phyloP scores from a whole-genome alignment of 2,888 invertebrate genomes.

The Clitarchus hookeri region DNA sequence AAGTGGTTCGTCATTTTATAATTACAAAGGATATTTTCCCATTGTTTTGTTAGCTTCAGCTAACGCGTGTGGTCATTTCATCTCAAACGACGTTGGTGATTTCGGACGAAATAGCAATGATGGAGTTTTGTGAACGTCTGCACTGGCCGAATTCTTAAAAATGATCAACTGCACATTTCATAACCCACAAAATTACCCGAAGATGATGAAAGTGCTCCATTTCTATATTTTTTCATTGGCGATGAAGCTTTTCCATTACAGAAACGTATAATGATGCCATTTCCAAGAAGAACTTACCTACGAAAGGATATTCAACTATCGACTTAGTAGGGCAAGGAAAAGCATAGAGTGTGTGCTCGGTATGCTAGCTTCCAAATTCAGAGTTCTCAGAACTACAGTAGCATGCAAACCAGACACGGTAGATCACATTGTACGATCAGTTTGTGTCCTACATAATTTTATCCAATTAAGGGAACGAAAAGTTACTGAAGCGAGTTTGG shows the following conservation, averaged over 20 bases:
- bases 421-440: neutral
- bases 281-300: conserved; percentile 30
- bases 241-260: conserved; percentile 38
- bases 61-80: conserved; percentile 21
- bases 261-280: conserved; percentile 32
- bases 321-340: conserved; percentile 33
- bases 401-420: neutral
- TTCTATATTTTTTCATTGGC: conserved; percentile 34
- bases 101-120: conserved; percentile 30
- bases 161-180: conserved; percentile 16
- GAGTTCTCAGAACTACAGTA: conserved; percentile 20
- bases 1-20: too few relatives aligned
- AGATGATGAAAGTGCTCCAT: neutral
- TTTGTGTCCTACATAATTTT: neutral
- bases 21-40: too few relatives aligned
- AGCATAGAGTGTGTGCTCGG: conserved; percentile 35
- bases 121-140: neutral
- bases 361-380: conserved; percentile 32
- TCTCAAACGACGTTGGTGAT: conserved; percentile 12
- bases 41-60: neutral
- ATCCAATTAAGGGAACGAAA: too few relatives aligned
- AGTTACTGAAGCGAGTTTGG: neutral
- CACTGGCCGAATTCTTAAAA: neutral
- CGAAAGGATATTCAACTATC: conserved; percentile 33
- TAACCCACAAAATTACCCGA: neutral